These are phyloP conservation scores for Tromatobia lineatoria DNA, from an alignment of 2,888 invertebrate genomes.

Conservation along the genomic window DNA sequence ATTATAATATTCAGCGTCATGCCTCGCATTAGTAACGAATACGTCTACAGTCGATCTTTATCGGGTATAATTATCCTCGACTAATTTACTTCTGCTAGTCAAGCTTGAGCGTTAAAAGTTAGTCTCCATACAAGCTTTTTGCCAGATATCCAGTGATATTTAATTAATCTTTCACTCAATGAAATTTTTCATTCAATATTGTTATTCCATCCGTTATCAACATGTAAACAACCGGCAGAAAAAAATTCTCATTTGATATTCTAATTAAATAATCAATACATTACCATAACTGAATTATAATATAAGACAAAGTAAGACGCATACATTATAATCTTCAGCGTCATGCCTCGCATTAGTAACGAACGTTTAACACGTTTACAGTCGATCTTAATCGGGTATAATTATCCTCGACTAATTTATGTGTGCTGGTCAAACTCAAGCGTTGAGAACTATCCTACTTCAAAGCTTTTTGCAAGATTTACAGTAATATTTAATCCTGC, in stretches of 20 bases:
- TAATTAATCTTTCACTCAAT: too few relatives aligned
- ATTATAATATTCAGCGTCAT: not conserved
- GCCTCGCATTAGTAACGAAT: constrained; percentile 40
- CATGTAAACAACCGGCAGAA: too few relatives aligned
- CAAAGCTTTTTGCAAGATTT: too few relatives aligned
- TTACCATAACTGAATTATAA: not conserved
- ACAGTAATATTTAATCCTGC: too few relatives aligned
- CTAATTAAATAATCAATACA: not conserved
- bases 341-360: constrained; percentile 21
- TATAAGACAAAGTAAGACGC: not conserved
- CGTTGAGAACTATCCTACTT: constrained; percentile 30
- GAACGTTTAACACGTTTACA: constrained; percentile 58
- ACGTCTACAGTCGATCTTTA: constrained; percentile 63
- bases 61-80: constrained; percentile 66
- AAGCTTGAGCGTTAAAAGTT: constrained; percentile 37
- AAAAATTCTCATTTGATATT: not conserved
- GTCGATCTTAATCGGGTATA: constrained; percentile 66
- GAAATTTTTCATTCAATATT: too few relatives aligned
- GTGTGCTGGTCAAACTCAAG: constrained; percentile 51
- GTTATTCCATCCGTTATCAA: too few relatives aligned
- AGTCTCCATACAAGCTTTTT: not conserved
- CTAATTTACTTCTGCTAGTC: constrained; percentile 64
- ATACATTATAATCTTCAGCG: not conserved
- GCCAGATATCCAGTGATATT: too few relatives aligned
- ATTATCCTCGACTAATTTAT: constrained; percentile 68